Base-by-base conservation (phyloP, 2,888 invertebrate species). In the Harpalus rufipes region DNA sequence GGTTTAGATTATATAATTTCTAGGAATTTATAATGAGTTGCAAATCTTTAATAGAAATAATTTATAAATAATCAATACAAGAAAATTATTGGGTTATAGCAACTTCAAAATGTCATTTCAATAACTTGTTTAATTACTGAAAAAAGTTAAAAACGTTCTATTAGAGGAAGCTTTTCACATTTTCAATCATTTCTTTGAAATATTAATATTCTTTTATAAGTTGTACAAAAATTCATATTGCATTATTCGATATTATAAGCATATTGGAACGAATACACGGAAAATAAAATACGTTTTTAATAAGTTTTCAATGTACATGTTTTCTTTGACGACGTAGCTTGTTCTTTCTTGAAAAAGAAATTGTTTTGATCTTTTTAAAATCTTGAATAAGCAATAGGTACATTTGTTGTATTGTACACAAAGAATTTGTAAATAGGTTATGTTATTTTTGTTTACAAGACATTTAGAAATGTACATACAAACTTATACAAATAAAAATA, bases 341-440 rank as follows among this genome's bases (percentile, higher is more conserved):
- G 44, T 51, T 8, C 44, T 51, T 51, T 51, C 10, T 10, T 51
- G 1, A 12, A 10, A 51, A 51, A 51, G 7, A 51, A 51, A 51
- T 51, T 51, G 12, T 51, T 51, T 51, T 51, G 44, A 51, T 51
- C 44, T 51, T 51, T 51, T 51, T 51, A 51, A 51, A 51, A 51
- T 51, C 44, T 8, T 51, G 44, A 51, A 51, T 32, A 32, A 32
- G 3, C 32, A 32, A 32, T 32, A 51, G 1, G 12, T 12, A 51
- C 44, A 51, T 51, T 51, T 12, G 10, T 12, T 51, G 44, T 10
- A 51, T 12, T 12, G 12, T 4, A 51, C 44, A 51, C 32, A 51
- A 12, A 12, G 44, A 51, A 51, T 51, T 51, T 51, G 44, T 1
- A 51, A 51, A 12, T 51, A 51, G 44, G 10, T 51, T 51, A 44